Evolutionary conservation across 2,888 invertebrate species (phyloP), one percentile per base, ranked within the genome.

Genomic region (Agrochola lychnidis): DNA sequence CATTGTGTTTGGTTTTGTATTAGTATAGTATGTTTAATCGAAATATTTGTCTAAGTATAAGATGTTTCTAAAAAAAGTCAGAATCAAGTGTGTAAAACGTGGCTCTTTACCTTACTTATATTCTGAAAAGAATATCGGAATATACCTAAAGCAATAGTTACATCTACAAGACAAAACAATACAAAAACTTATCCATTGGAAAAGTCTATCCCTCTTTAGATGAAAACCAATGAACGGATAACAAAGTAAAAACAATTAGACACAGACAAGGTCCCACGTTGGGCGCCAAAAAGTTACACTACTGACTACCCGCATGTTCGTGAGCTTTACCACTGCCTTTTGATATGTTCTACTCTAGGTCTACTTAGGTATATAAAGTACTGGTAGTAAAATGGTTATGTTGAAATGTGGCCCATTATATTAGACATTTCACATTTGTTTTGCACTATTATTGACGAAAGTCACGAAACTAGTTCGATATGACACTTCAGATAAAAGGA

Each of bases 281-380:
- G 90, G 88, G 90, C 88, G 88, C 90, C 90, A 89, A 79, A 78
- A 81, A 68, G 53, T 64, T 51, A 40, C 16, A 67, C 14, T 70
- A 72, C 61, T 53, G 6, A 67, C 36, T 40, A 61, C 61, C 57
- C 62, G 45, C 63, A 70, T 45, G 36, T 40, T 59, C 62, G 36
- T 73, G 45, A 66, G 59, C 36, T 69, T 61, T 56, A 70, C 75
- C 25, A 56, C 59, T 56, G 53, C 59, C 56, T 73, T 70, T 57
- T 68, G 56, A 74, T 74, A 76, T 66, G 25, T 61, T 74, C 53
- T 45, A 64, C 53, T 63, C 30, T 30, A 30, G 30, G 1, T 30
- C 30, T 30, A 30, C 30, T 30, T 30, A 30, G 30, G 30, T 66
- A 70, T 19, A 76, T 72, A 64, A 71, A 70, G 57, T 56, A 56